Percentiles rank a stretch among this genome's conserved stretches.
Conservation (phyloP, 2,888 invertebrate species). For the Stenoptilia bipunctidactyla region DNA sequence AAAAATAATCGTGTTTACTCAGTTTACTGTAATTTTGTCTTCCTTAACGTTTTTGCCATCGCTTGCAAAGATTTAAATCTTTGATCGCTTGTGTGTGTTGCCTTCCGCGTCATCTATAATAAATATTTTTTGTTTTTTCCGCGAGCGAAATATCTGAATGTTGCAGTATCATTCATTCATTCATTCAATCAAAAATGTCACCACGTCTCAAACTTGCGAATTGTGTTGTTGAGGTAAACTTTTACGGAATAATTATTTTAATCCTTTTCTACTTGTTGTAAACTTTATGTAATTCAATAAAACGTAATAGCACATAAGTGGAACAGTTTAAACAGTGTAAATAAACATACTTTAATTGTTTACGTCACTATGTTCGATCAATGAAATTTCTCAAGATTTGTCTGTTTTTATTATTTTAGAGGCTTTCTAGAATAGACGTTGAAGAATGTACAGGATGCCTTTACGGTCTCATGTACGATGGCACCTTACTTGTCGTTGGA, state of each 20-base stretch:
- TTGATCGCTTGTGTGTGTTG: too few relatives aligned
- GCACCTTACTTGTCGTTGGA: slow-evolving; percentile 77
- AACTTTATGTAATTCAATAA: too few relatives aligned
- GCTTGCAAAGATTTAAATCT: too few relatives aligned
- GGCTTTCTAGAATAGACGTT: slow-evolving; percentile 74
- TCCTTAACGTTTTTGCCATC: too few relatives aligned
- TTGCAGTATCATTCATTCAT: slow-evolving; percentile 11
- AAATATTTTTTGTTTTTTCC: too few relatives aligned
- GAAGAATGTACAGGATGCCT: slow-evolving; percentile 76
- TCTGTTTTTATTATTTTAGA: slow-evolving; percentile 51
- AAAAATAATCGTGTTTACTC: too few relatives aligned
- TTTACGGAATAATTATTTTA: too few relatives aligned
- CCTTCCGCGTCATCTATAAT: too few relatives aligned
- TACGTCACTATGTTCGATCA: slow-evolving; percentile 33
- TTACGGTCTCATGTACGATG: slow-evolving; percentile 81
- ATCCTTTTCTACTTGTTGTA: too few relatives aligned
- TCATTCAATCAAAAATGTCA: slow-evolving; percentile 67
- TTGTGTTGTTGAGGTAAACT: slow-evolving; percentile 77
- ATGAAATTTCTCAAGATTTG: neutral
- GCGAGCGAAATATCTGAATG: too few relatives aligned
- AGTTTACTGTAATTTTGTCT: too few relatives aligned
- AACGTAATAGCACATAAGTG: too few relatives aligned
- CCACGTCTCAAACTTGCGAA: slow-evolving; percentile 81
- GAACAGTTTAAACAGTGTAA: slow-evolving; percentile 17
- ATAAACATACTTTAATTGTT: slow-evolving; percentile 7